phyloP scores from a whole-genome alignment of 2,888 invertebrate species.

The Kryphioiulus occultus region DNA sequence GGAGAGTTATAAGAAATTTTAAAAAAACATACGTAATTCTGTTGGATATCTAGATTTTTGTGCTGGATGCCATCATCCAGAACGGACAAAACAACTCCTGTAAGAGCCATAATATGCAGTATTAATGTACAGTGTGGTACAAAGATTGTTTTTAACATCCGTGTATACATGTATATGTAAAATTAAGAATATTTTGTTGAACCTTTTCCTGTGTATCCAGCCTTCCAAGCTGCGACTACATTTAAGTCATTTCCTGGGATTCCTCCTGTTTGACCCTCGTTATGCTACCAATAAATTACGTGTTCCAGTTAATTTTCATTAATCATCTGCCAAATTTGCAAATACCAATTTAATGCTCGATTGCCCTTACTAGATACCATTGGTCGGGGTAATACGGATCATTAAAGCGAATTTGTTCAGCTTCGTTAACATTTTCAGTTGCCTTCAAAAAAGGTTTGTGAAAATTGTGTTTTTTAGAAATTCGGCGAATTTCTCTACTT shows the following conservation, averaged over 20 bases:
- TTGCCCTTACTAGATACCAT: conserved; percentile 56
- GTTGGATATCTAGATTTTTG: conserved; percentile 55
- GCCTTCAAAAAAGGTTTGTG: not conserved
- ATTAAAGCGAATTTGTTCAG: conserved; percentile 51
- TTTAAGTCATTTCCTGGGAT: conserved; percentile 59
- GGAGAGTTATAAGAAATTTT: no score
- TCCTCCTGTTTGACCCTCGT: conserved; percentile 55
- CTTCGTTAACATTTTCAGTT: no score
- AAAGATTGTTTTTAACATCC: not conserved
- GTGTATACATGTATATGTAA: no score
- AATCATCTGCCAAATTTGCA: conserved; percentile 32
- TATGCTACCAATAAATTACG: conserved; percentile 53
- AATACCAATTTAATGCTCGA: not conserved
- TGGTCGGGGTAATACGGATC: conserved; percentile 56
- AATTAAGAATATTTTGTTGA: not conserved
- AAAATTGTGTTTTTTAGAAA: not conserved
- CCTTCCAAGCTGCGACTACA: conserved; percentile 61
- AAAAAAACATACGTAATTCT: conserved; percentile 55
- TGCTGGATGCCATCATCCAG: conserved; percentile 62
- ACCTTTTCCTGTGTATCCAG: conserved; percentile 60
- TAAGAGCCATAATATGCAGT: not conserved
- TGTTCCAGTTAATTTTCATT: not conserved
- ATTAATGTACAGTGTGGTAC: not conserved
- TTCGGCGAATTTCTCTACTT: conserved; percentile 40
- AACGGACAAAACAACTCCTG: conserved; percentile 60